phyloP scores from a whole-genome alignment of 2,888 invertebrate species.

The Limnephilus marmoratus region DNA sequence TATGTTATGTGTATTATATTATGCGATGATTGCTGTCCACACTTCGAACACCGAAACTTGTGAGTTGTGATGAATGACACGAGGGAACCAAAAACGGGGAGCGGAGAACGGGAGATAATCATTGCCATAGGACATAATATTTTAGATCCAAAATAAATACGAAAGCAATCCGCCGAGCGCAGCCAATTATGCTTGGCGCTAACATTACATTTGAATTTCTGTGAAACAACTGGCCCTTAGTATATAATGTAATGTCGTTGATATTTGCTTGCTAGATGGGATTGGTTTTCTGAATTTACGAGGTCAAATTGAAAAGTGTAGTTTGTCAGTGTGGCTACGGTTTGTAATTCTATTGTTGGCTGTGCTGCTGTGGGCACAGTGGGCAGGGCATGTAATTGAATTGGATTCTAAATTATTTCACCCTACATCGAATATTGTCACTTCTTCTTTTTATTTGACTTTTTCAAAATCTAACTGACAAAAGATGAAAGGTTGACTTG shows the following conservation, averaged over 20 bases:
- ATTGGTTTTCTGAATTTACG: conserved; percentile 15
- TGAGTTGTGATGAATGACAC: no score
- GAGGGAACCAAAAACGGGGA: no score
- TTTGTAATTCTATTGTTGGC: neutral
- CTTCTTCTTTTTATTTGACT: neutral
- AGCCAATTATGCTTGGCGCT: no score
- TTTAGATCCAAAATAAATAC: no score
- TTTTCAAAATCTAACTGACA: neutral
- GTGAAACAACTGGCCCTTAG: no score
- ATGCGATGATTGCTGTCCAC: no score
- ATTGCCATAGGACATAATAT: no score
- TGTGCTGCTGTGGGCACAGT: neutral
- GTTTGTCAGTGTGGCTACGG: neutral
- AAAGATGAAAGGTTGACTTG: neutral
- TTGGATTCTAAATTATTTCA: neutral
- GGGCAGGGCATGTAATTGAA: neutral
- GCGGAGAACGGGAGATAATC: no score
- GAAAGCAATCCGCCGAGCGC: no score
- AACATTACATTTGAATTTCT: no score
- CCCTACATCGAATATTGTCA: neutral
- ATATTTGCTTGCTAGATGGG: conserved; percentile 9
- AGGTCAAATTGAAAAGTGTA: conserved; percentile 3
- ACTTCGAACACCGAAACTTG: no score
- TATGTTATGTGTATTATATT: no score
- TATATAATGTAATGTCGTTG: neutral